Base-by-base conservation (phyloP, 2,113 vertebrate species). In the Patagioenas fasciata region DNA sequence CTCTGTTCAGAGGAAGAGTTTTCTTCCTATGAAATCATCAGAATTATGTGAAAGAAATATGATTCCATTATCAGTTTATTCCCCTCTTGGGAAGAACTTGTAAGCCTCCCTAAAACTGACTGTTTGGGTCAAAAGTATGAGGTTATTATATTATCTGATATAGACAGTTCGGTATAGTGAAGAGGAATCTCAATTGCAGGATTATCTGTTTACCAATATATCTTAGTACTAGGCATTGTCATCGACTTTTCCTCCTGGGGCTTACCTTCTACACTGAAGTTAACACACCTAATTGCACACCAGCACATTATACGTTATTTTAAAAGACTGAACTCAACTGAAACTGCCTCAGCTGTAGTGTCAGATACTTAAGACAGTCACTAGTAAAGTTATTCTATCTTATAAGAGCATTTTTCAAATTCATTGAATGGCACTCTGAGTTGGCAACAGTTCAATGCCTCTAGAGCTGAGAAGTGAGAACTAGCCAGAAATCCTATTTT, bases 51-150 rank as follows among this genome's bases (percentile, higher is more conserved):
- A 87, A 92, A 91, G 83, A 96, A 84, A 80, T 91, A 91, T 38
- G 17, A 74, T 78, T 84, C 60, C 65, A 93, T 92, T 91, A 92
- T 40, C 72, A 34, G 60, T 89, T 92, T 91, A 93, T 86, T 71
- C 20, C 8, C 15, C 56, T 71, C 53, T 78, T 78, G 71, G 73
- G 86, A 93, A 86, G 67, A 80, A 58, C 29, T 25, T 4, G 2
- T 62, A 94, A 92, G 28, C 25, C 48, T 96, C 11, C 73, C 54
- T 92, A 85, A 83, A 88, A 94, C 0, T 47, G 54, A 80, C 36
- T 83, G 31, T 88, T 88, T 95, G 36, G 62, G 47, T 88, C 64
- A 93, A 71, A 92, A 90, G 56, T 57, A 88, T 70, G 64, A 94
- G 48, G 47, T 83, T 34, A 70, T 66, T 64, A 36, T 92, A 69